phyloP scores from a whole-genome alignment of 2,888 invertebrate genomes.

The Drosophila siamana region DNA sequence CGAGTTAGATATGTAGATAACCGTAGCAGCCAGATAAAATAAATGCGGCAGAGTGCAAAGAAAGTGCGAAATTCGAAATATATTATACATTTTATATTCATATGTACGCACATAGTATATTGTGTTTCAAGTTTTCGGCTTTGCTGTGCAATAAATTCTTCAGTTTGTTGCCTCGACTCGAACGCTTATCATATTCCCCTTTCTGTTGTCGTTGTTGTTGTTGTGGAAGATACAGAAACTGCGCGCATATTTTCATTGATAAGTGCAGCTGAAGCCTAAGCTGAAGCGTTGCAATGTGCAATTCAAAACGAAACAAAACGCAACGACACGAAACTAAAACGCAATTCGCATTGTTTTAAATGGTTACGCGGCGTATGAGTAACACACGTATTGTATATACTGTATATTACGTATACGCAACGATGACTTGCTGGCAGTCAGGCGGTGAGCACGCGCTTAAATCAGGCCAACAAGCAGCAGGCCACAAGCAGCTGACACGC shows the following conservation, averaged over 20 bases:
- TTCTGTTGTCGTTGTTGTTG: conserved; percentile 3
- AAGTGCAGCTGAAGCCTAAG: conserved; percentile 20
- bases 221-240: conserved; percentile 13
- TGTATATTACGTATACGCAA: conserved; percentile 63
- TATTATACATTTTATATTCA: conserved; percentile 2
- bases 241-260: conserved; percentile 34
- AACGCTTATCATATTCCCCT: conserved; percentile 26
- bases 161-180: conserved; percentile 5
- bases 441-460: conserved; percentile 24
- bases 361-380: conserved; percentile 55
- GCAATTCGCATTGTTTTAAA: conserved; percentile 47
- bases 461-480: conserved; percentile 29
- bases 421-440: conserved; percentile 31
- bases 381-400: conserved; percentile 34
- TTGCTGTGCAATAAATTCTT: conserved; percentile 11
- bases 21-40: conserved; percentile 7
- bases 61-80: conserved; percentile 41
- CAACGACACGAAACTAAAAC: conserved; percentile 42
- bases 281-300: conserved; percentile 12
- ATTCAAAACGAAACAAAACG: not conserved
- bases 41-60: conserved; percentile 30
- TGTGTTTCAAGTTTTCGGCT: not conserved
- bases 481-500: conserved; percentile 41
- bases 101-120: no score
- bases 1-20: not conserved